Percentiles rank a stretch among this genome's conserved stretches.
These are phyloP conservation scores for Palythoa caribaeorum DNA, from an alignment of 92 coral and sea anemone genomes.

Conservation along the genomic window DNA sequence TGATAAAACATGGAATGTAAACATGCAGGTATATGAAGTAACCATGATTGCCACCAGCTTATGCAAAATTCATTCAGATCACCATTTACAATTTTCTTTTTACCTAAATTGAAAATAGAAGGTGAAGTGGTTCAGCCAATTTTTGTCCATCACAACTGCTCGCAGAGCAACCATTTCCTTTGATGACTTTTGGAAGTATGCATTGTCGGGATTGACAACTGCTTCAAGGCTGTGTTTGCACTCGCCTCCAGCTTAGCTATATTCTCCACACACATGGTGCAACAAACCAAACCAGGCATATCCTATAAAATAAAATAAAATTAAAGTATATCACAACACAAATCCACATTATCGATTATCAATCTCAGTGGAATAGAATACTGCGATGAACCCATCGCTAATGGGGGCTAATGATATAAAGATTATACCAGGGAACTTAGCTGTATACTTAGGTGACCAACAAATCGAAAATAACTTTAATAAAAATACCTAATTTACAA, in stretches of 20 bases:
- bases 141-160: constrained; percentile 23
- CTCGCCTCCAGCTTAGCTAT: constrained; percentile 51
- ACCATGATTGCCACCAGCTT: background rate
- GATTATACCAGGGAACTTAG: background rate
- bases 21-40: background rate
- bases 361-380: too few species aligned
- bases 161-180: constrained; percentile 19
- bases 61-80: background rate
- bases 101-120: constrained; percentile 66
- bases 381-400: too few species aligned
- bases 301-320: background rate
- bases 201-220: constrained; percentile 24
- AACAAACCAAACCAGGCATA: constrained; percentile 61
- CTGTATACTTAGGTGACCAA: background rate
- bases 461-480: background rate
- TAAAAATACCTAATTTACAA: background rate
- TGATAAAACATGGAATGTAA: background rate
- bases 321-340: background rate
- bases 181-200: constrained; percentile 41
- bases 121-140: constrained; percentile 57
- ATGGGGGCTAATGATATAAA: too few species aligned
- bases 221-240: constrained; percentile 51
- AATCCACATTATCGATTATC: background rate
- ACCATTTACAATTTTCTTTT: background rate
- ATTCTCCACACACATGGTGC: constrained; percentile 63